A percentile compares a stretch with the other conserved stretches of the same genome.
These are phyloP conservation scores for Danaus chrysippus DNA, from an alignment of 2,888 invertebrate species.

Conservation along the genomic window DNA sequence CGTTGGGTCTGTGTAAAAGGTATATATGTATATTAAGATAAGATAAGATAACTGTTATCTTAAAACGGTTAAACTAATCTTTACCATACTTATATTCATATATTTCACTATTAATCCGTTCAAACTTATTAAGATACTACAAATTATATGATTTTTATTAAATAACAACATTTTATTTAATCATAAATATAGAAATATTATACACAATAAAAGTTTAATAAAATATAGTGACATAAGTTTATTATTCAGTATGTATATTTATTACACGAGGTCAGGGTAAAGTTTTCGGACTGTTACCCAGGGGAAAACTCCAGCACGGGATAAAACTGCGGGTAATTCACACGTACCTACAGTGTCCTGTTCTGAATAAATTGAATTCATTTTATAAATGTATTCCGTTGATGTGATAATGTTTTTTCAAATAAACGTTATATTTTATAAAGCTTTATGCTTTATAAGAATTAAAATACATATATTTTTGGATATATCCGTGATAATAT, in stretches of 20 bases:
- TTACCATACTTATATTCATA: no score
- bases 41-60: constrained; percentile 10
- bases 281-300: constrained; percentile 71
- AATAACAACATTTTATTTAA: no score
- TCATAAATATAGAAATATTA: no score
- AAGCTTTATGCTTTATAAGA: no score
- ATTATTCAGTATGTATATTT: constrained; percentile 39
- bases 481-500: no score
- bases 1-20: constrained; percentile 44
- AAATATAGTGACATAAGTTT: constrained; percentile 28
- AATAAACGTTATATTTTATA: no score
- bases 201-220: constrained; percentile 12
- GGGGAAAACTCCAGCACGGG: constrained; percentile 60
- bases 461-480: no score
- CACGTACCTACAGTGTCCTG: constrained; percentile 69
- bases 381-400: constrained; percentile 11
- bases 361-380: constrained; percentile 43
- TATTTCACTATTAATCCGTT: no score
- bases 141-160: no score
- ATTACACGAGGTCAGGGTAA: constrained; percentile 61
- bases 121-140: no score
- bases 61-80: neutral
- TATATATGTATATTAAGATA: constrained; percentile 11
- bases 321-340: constrained; percentile 77
- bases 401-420: constrained; percentile 7